Conservation (phyloP, 2,797 vertebrate genomes). For the Acomys russatus region DNA sequence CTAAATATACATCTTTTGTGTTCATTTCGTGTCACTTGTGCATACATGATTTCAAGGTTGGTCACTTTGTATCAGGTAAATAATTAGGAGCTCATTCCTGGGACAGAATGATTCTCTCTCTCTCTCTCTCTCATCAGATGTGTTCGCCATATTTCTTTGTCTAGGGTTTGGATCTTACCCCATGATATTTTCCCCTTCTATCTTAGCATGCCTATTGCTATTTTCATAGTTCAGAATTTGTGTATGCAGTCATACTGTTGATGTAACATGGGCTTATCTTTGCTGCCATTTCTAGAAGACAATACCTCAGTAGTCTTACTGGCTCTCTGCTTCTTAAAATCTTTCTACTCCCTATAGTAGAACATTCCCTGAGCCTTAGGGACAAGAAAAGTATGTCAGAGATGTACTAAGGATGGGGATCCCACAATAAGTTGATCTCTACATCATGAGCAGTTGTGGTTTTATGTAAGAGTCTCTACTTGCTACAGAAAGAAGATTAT, state of each 20-base stretch:
- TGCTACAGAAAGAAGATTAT: neutral
- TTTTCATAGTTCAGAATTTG: neutral
- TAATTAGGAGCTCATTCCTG: neutral
- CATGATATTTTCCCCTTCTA: neutral
- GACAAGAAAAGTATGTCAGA: neutral
- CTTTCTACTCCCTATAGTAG: neutral
- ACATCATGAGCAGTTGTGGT: neutral
- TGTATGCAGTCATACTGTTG: neutral
- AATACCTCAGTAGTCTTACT: neutral
- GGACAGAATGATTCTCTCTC: neutral
- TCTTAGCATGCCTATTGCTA: neutral
- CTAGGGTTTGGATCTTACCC: too few species aligned
- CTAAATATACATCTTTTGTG: too few species aligned
- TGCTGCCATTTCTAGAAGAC: neutral
- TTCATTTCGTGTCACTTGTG: too few species aligned
- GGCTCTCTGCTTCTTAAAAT: neutral
- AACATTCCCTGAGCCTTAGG: neutral
- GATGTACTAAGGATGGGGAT: neutral
- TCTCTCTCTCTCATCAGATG: neutral
- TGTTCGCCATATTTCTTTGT: neutral
- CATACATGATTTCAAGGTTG: neutral
- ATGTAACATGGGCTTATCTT: neutral
- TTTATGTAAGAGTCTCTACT: neutral
- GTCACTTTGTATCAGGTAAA: neutral
- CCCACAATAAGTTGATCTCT: neutral